Percentiles rank a stretch among this genome's conserved stretches.
These are phyloP conservation scores for Squalus acanthias DNA, from an alignment of 2,797 vertebrate species.

Conservation along the genomic window DNA sequence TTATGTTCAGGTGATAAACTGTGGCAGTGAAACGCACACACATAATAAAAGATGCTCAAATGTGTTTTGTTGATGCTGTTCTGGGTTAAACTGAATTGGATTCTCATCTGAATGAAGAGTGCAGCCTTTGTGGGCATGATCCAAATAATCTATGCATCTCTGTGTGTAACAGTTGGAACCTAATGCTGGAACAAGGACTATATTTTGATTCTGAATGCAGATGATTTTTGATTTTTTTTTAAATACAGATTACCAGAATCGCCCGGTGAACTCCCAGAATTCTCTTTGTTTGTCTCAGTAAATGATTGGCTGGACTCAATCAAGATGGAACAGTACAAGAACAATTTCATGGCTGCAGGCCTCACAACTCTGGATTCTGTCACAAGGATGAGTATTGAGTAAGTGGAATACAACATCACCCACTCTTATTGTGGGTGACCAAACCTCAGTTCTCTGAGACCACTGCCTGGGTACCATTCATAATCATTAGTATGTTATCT, in stretches of 20 bases:
- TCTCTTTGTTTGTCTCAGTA: conserved; percentile 86
- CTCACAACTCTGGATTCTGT: conserved; percentile 92
- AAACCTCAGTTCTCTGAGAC: background rate
- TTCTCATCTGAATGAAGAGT: background rate
- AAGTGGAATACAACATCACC: conserved; percentile 50
- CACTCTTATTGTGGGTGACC: background rate
- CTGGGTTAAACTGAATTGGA: background rate
- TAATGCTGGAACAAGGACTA: background rate
- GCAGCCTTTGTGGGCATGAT: background rate
- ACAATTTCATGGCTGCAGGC: conserved; percentile 90
- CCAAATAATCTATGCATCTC: background rate
- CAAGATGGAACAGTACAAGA: conserved; percentile 98
- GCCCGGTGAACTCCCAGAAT: conserved; percentile 64
- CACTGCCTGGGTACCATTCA: background rate
- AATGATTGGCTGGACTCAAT: conserved; percentile 97
- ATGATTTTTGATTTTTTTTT: conserved; percentile 29
- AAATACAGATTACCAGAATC: conserved; percentile 64
- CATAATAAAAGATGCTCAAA: background rate
- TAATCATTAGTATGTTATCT: background rate
- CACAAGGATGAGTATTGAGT: conserved; percentile 73
- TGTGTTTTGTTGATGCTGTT: background rate
- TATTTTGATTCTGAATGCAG: background rate
- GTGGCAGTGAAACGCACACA: background rate
- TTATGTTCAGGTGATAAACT: background rate
- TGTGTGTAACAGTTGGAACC: background rate